Evolutionary conservation across 2,113 vertebrate species (phyloP), one percentile per base, ranked within the genome.

Genomic region (Cyprinodon tularosa): DNA sequence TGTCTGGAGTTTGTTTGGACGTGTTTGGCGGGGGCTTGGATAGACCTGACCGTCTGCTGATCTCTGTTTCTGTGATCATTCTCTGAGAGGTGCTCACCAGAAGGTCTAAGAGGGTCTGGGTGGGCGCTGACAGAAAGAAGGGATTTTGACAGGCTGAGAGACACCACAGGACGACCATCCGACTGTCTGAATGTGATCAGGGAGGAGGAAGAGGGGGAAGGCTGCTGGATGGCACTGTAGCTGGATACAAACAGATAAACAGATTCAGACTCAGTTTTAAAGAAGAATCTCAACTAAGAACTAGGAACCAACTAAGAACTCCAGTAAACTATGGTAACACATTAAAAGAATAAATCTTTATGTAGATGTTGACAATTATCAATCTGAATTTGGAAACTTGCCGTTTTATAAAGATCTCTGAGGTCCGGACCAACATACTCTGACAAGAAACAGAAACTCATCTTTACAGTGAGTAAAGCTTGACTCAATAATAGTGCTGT

Each of bases 201-300:
- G 75, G 90, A 76, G 62, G 94, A 92, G 2, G 88, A 90, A 0
- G 89, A 91, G 38, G 84, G 90, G 36, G 84, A 92, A 44, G 89
- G 89, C 72, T 91, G 90, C 82, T 93, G 92, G 84, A 76, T 91
- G 71, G 57, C 85, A 81, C 64, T 81, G 68, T 72, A 66, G 62
- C 71, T 79, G 47, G 10, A 12, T 40, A 84, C 67, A 69, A 12
- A 83, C 0, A 67, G 37, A 83, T 8, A 76, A 12, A 42, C 40
- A 20, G 13, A 81, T 9, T 48, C 36, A 66, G 78, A 59, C 39
- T 60, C 29, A 59, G 11, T 44, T 48, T 7, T 6, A 36, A 15
- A 8, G 3, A 65, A 42, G 7, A 65, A 3, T n/a, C 2, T n/a
- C 50, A 6, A 29, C 8, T 4, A 57, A 57, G 7, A 57, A 15